phyloP scores from a whole-genome alignment of 2,888 invertebrate genomes.

The Psylliodes chrysocephalus region DNA sequence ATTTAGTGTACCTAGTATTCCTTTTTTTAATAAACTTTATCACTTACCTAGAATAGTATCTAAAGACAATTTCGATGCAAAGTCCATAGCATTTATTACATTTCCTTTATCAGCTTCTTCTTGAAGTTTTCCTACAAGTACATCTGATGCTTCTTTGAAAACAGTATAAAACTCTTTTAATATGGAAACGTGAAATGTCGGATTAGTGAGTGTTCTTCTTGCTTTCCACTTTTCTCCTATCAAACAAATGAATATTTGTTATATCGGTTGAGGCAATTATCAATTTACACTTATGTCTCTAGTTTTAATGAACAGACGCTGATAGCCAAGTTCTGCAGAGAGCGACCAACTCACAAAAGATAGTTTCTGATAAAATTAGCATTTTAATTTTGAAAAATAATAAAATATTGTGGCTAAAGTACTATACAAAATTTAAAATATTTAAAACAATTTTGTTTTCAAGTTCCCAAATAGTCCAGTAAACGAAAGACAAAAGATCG shows the following conservation, averaged over 20 bases:
- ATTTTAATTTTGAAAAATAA: too few relatives aligned
- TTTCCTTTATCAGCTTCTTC: background rate
- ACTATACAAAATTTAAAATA: too few relatives aligned
- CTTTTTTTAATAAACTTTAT: background rate
- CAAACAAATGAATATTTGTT: background rate
- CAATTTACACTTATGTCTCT: too few relatives aligned
- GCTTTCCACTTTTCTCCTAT: background rate
- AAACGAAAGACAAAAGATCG: too few relatives aligned
- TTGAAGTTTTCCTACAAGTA: background rate
- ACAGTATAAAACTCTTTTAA: background rate
- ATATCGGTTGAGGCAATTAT: too few relatives aligned
- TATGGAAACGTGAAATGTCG: background rate
- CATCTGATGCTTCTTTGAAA: background rate
- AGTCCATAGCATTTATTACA: background rate
- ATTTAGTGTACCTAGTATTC: background rate
- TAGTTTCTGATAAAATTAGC: too few relatives aligned
- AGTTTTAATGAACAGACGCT: too few relatives aligned
- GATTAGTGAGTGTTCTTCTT: background rate
- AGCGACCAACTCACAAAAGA: too few relatives aligned
- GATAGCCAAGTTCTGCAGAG: too few relatives aligned
- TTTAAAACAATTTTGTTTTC: too few relatives aligned
- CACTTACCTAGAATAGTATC: background rate
- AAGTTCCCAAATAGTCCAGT: too few relatives aligned
- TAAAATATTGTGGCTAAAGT: too few relatives aligned
- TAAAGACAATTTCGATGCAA: background rate